Evolutionary conservation across 2,888 invertebrate species (phyloP).

Genomic region (Hirtodrosophila alboralis): DNA sequence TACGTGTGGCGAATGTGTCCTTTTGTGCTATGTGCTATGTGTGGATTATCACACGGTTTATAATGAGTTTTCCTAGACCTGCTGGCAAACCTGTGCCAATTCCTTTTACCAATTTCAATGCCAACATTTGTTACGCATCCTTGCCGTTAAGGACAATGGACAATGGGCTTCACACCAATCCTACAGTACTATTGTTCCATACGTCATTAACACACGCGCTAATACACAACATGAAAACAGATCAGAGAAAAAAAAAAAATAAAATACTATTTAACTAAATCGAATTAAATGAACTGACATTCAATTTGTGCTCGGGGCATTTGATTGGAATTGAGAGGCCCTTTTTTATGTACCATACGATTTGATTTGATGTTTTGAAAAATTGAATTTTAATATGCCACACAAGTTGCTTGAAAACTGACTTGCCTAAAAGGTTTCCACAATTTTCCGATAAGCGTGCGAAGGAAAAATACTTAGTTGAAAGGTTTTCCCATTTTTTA

Average conservation of each 20-base stretch:
- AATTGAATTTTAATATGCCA: conserved; percentile 78
- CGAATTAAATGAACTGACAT: conserved; percentile 67
- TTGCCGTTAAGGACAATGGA: conserved; percentile 38
- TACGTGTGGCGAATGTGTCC: conserved; percentile 78
- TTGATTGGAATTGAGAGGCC: conserved; percentile 21
- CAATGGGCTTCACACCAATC: conserved; percentile 43
- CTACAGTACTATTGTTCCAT: conserved; percentile 32
- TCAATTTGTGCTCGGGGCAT: conserved; percentile 59
- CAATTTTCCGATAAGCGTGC: conserved; percentile 64
- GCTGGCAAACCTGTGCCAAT: conserved; percentile 78
- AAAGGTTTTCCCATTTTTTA: no score
- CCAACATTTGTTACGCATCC: conserved; percentile 67
- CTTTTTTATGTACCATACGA: conserved; percentile 18
- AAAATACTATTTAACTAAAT: conserved; percentile 67
- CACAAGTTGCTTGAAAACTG: conserved; percentile 61
- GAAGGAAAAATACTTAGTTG: no score
- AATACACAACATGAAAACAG: conserved; percentile 31
- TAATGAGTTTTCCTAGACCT: conserved; percentile 69
- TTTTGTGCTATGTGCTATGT: conserved; percentile 56
- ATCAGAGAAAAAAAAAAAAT: conserved; percentile 10
- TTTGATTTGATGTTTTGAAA: conserved; percentile 69
- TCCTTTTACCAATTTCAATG: conserved; percentile 37
- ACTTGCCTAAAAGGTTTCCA: conserved; percentile 67
- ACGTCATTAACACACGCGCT: conserved; percentile 64
- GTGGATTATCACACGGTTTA: conserved; percentile 77